These are phyloP conservation scores for Macrotrachela quadricornifera DNA, from an alignment of 1,140 invertebrate genomes.

Conservation along the genomic window DNA sequence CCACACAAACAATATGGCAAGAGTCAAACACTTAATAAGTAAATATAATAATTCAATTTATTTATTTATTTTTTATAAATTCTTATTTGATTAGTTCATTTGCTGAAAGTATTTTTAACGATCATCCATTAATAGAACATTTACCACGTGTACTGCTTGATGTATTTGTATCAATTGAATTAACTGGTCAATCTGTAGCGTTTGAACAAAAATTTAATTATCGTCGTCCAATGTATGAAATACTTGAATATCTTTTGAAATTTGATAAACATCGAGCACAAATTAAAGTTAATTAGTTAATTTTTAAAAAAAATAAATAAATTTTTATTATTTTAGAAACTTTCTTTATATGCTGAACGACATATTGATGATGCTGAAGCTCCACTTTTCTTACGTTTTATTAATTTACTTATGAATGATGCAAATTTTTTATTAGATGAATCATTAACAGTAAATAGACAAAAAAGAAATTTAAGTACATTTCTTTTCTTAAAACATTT, in stretches of 20 bases:
- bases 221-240: constrained; percentile 70
- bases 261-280: constrained; percentile 40
- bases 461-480: too few species aligned
- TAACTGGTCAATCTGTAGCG: constrained; percentile 78
- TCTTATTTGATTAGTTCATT: constrained; percentile 22
- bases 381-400: constrained; percentile 71
- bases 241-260: constrained; percentile 76
- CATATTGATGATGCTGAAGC: constrained; percentile 72
- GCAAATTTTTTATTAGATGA: constrained; percentile 79
- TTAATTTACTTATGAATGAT: constrained; percentile 84
- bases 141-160: constrained; percentile 37
- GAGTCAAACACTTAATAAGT: too few species aligned
- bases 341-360: constrained; percentile 54
- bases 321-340: too few species aligned
- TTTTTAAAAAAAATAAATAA: too few species aligned
- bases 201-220: constrained; percentile 96
- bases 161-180: constrained; percentile 86
- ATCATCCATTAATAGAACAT: too few species aligned
- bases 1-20: too few species aligned
- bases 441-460: constrained; percentile 18
- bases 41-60: too few species aligned
- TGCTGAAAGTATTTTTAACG: too few species aligned
- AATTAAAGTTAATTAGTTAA: too few species aligned
- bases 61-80: too few species aligned
- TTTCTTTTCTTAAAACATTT: too few species aligned